Conservation (phyloP, 1,140 invertebrate species). For the Nasonia vitripennis region DNA sequence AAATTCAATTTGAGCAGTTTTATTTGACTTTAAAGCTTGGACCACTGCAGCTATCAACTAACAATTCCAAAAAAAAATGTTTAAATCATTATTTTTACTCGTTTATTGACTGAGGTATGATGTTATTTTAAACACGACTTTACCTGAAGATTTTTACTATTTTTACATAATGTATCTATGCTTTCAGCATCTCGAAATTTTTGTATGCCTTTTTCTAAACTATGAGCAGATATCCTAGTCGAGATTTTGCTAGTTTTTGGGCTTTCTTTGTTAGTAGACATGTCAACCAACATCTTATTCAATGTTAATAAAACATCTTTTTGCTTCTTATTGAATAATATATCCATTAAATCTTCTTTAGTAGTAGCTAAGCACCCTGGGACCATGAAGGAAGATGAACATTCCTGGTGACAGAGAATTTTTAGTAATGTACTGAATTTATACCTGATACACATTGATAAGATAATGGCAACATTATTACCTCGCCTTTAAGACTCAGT, state of each 20-base stretch:
- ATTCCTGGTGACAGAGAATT: constrained; percentile 58
- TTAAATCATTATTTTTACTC: neutral
- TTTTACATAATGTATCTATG: constrained; percentile 57
- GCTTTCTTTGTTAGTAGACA: constrained; percentile 67
- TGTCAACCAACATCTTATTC: constrained; percentile 77
- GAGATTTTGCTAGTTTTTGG: constrained; percentile 65
- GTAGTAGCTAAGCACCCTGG: constrained; percentile 70
- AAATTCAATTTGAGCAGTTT: constrained; percentile 75
- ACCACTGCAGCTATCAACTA: constrained; percentile 78
- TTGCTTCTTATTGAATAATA: constrained; percentile 78
- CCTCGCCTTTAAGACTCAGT: constrained; percentile 75
- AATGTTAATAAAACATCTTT: constrained; percentile 77
- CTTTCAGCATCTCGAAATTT: constrained; percentile 63
- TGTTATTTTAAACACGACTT: constrained; percentile 43
- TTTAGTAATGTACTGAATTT: constrained; percentile 17
- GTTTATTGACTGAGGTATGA: neutral
- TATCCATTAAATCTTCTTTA: constrained; percentile 68
- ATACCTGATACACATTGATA: neutral
- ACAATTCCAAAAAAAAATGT: constrained; percentile 43
- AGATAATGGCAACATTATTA: constrained; percentile 69
- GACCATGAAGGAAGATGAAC: constrained; percentile 62
- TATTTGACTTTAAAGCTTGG: constrained; percentile 77
- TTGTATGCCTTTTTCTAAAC: constrained; percentile 75
- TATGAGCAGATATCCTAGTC: constrained; percentile 76
- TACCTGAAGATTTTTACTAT: constrained; percentile 74